phyloP scores from a whole-genome alignment of 2,113 vertebrate genomes.

The Mystacornis crossleyi region DNA sequence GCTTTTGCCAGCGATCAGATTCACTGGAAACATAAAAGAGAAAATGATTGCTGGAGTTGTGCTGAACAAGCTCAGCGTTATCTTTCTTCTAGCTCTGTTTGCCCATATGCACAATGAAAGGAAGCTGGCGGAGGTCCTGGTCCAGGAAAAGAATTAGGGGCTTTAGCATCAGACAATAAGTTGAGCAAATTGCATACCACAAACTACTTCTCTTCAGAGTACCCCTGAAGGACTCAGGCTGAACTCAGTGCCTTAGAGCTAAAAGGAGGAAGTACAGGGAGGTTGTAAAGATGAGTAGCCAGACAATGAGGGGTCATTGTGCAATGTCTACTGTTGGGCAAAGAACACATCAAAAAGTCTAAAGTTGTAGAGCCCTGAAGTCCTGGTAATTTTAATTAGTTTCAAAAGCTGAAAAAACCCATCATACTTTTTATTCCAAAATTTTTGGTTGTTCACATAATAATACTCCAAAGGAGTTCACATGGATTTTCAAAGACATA shows the following conservation, averaged over 20 bases:
- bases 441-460: background rate
- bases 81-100: conserved; percentile 46
- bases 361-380: background rate
- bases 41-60: conserved; percentile 26
- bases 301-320: background rate
- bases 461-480: background rate
- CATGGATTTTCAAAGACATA: background rate
- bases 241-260: background rate
- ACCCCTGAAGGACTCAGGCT: background rate
- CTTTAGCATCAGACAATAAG: conserved; percentile 50
- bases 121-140: conserved; percentile 35
- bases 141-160: conserved; percentile 44
- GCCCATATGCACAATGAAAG: conserved; percentile 52
- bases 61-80: conserved; percentile 34
- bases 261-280: background rate
- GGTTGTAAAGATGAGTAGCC: background rate
- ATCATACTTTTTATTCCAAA: background rate
- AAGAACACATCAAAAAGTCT: background rate
- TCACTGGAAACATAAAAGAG: conserved; percentile 46
- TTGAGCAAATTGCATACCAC: conserved; percentile 28
- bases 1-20: background rate
- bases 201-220: conserved; percentile 7
- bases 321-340: background rate
- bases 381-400: background rate
- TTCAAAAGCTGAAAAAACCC: background rate